phyloP scores from a whole-genome alignment of 2,797 vertebrate genomes.

The Galago senegalensis region DNA sequence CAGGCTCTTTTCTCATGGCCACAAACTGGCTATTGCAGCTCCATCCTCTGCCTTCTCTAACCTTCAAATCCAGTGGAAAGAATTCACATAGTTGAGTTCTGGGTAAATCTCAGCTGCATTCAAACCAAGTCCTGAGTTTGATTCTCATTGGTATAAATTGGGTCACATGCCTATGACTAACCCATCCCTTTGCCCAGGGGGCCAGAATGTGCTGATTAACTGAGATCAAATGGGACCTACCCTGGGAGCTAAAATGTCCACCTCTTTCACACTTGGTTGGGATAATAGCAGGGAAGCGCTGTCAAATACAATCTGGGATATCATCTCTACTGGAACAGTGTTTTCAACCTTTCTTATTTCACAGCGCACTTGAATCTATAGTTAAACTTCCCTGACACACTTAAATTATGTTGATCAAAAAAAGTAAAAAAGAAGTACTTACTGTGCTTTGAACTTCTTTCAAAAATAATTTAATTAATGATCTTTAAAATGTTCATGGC shows the following conservation, averaged over 20 bases:
- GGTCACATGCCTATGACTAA: neutral
- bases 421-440: too few relatives aligned
- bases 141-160: neutral
- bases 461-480: too few relatives aligned
- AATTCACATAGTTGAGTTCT: neutral
- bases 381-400: too few relatives aligned
- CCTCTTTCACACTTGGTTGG: neutral
- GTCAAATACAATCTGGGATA: neutral
- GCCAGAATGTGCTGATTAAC: neutral
- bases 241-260: neutral
- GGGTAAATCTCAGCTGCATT: neutral
- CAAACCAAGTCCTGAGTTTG: neutral
- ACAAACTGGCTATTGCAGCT: neutral
- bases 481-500: too few relatives aligned
- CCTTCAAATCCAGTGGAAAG: slow-evolving; percentile 6
- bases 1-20: neutral
- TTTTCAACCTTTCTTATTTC: too few relatives aligned
- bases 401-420: too few relatives aligned
- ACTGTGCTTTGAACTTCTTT: too few relatives aligned
- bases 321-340: neutral
- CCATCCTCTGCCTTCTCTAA: neutral
- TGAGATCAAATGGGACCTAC: neutral
- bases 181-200: neutral
- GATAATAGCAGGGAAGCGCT: neutral
- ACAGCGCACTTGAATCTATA: too few relatives aligned